Conservation (phyloP, 2,888 invertebrate genomes). For the Malacosoma neustria region DNA sequence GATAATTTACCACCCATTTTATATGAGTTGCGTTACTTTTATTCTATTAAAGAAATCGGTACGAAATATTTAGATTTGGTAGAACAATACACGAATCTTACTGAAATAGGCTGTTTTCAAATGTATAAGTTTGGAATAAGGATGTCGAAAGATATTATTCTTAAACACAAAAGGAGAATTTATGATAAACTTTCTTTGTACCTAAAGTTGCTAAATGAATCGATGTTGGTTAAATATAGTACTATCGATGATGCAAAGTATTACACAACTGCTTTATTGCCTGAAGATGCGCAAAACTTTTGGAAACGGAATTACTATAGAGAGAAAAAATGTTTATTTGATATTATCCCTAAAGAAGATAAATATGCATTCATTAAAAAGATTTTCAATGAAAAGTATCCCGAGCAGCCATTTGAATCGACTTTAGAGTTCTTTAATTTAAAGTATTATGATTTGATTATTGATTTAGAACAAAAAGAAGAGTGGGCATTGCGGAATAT, state of each 20-base stretch:
- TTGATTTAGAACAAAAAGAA: constrained; percentile 26
- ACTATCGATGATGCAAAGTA: constrained; percentile 29
- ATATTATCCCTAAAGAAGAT: constrained; percentile 26
- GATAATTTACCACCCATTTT: not conserved
- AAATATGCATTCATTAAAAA: constrained; percentile 29
- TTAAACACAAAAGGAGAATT: constrained; percentile 35
- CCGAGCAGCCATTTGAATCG: constrained; percentile 30
- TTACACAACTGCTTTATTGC: constrained; percentile 25
- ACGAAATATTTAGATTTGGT: constrained; percentile 36
- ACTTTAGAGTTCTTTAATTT: constrained; percentile 21
- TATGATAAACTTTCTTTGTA: constrained; percentile 27
- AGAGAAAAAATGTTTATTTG: constrained; percentile 24
- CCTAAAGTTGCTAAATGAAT: constrained; percentile 21
- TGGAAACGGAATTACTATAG: constrained; percentile 27
- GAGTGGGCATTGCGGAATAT: constrained; percentile 38
- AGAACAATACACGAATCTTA: constrained; percentile 19
- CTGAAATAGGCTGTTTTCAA: too few relatives aligned
- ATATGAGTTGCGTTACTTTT: constrained; percentile 9
- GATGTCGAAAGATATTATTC: constrained; percentile 29
- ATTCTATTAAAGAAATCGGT: constrained; percentile 20
- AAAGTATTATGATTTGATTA: constrained; percentile 27
- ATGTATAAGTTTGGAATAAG: constrained; percentile 21
- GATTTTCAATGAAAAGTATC: constrained; percentile 29
- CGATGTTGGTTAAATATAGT: constrained; percentile 21
- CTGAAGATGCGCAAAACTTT: constrained; percentile 18